Percentiles rank a stretch among this genome's conserved stretches.
phyloP scores from a whole-genome alignment of 2,888 invertebrate species.

The Luperina nickerlii region DNA sequence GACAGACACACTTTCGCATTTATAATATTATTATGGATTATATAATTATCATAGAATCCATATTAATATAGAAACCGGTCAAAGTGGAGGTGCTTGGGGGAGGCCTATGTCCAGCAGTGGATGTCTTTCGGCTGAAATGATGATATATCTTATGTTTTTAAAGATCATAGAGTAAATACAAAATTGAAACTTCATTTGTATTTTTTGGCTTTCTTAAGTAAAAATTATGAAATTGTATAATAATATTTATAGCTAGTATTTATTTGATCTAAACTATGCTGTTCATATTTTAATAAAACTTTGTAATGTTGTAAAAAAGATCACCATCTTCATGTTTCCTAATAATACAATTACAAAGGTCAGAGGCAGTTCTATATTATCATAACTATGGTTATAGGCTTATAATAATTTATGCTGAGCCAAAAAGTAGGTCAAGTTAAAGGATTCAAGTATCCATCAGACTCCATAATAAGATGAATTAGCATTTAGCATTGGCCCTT shows the following conservation, averaged over 20 bases:
- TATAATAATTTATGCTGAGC: background rate
- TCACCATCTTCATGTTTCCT: slow-evolving; percentile 16
- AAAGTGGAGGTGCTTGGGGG: too few relatives aligned
- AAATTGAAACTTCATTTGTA: background rate
- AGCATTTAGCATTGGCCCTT: background rate
- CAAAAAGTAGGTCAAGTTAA: slow-evolving; percentile 24
- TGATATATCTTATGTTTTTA: background rate
- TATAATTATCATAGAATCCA: too few relatives aligned
- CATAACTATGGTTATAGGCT: background rate
- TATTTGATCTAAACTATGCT: background rate
- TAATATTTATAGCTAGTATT: background rate
- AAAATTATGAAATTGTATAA: background rate
- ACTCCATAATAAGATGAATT: slow-evolving; percentile 2
- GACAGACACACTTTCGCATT: too few relatives aligned
- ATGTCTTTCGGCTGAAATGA: too few relatives aligned
- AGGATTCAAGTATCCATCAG: background rate
- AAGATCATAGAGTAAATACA: background rate
- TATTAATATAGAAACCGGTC: too few relatives aligned
- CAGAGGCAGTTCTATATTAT: slow-evolving; percentile 10
- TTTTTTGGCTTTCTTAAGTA: background rate
- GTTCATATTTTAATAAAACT: background rate
- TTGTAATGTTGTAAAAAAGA: background rate
- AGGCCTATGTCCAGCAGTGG: too few relatives aligned
- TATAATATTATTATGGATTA: too few relatives aligned
- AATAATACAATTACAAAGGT: slow-evolving; percentile 38